These are phyloP conservation scores for Decapterus maruadsi DNA, from an alignment of 2,797 vertebrate genomes.

Conservation along the genomic window DNA sequence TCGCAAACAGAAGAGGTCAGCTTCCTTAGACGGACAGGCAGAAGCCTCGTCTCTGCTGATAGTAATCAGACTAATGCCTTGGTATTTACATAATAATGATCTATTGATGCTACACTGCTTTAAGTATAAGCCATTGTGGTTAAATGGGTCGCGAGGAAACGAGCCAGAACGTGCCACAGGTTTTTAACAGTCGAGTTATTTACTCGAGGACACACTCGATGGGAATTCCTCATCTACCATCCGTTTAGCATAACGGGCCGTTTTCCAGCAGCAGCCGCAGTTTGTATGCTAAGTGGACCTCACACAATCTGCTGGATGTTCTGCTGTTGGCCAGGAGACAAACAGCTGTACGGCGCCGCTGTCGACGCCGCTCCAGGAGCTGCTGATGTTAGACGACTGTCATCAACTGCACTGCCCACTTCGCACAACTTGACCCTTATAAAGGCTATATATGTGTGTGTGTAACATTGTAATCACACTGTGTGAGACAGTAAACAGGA, in stretches of 20 bases:
- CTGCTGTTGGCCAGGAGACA: constrained; percentile 38
- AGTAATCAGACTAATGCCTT: background rate
- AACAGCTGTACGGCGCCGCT: constrained; percentile 23
- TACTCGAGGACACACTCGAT: constrained; percentile 6
- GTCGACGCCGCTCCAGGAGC: constrained; percentile 20
- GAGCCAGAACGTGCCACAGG: constrained; percentile 9
- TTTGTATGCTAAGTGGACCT: constrained; percentile 47
- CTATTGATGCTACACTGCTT: background rate
- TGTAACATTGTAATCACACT: too few relatives aligned
- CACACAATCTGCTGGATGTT: constrained; percentile 41
- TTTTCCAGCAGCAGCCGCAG: constrained; percentile 40
- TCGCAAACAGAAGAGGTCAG: background rate
- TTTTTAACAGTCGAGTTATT: constrained; percentile 19
- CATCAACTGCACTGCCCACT: constrained; percentile 13
- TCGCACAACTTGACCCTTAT: background rate
- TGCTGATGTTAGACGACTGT: constrained; percentile 19
- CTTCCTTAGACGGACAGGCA: background rate
- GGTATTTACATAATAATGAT: background rate
- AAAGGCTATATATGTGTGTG: background rate
- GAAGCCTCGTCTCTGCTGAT: background rate
- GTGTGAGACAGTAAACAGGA: too few relatives aligned
- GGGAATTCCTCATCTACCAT: constrained; percentile 17
- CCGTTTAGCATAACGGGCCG: constrained; percentile 43
- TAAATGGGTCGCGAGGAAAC: constrained; percentile 1
- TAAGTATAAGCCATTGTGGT: background rate